These are phyloP conservation scores for Rhopalosiphum maidis DNA, from an alignment of 1,140 invertebrate genomes.

Conservation along the genomic window DNA sequence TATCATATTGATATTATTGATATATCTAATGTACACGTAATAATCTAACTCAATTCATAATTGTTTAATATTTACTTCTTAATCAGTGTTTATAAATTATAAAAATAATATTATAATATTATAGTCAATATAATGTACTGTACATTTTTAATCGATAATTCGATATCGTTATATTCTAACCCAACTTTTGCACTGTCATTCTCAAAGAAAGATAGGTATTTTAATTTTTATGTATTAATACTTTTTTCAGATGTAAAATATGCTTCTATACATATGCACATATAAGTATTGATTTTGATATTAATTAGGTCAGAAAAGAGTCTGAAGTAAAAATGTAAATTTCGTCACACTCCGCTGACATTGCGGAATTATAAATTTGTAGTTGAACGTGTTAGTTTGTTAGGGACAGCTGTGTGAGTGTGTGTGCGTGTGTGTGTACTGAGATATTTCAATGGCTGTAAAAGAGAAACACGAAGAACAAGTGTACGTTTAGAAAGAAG, in stretches of 20 bases:
- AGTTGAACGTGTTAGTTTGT: slow-evolving; percentile 6
- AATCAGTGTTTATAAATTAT: neutral
- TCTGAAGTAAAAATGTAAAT: neutral
- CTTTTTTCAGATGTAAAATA: neutral
- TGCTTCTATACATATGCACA: neutral
- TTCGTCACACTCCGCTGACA: neutral
- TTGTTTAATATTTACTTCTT: neutral
- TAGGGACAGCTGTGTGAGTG: neutral
- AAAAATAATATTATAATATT: neutral
- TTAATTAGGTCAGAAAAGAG: slow-evolving; percentile 30
- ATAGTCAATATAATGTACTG: neutral
- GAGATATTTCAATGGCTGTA: slow-evolving; percentile 32
- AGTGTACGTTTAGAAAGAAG: slow-evolving; percentile 12
- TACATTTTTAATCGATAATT: neutral
- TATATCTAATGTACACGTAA: neutral
- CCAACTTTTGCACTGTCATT: neutral
- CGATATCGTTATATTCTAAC: neutral
- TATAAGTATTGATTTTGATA: slow-evolving; percentile 11
- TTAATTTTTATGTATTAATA: neutral
- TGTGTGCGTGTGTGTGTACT: neutral
- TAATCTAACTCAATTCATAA: neutral
- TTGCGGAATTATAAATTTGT: slow-evolving; percentile 34
- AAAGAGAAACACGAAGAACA: slow-evolving; percentile 29
- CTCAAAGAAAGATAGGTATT: neutral
- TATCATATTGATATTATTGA: neutral